Conservation (phyloP, 2,888 invertebrate species). For the Corbicula japonica region DNA sequence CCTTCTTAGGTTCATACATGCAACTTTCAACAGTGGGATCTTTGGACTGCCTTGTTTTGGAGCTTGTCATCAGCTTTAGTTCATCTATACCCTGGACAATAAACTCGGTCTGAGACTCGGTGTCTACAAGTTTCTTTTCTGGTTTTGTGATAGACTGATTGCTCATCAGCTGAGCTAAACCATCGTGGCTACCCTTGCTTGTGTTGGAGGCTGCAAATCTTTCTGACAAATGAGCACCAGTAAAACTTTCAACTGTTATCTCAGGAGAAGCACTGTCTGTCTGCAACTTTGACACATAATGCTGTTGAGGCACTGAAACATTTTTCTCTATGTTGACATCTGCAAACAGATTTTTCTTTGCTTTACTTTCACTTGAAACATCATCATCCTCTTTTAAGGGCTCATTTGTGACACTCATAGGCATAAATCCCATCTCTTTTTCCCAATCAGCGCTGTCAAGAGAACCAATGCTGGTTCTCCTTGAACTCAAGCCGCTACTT, state of each 20-base stretch:
- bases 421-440: neutral
- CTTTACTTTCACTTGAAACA: neutral
- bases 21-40: neutral
- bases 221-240: too few species aligned
- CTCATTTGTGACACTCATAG: neutral
- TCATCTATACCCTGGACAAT: constrained; percentile 10
- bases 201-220: too few species aligned
- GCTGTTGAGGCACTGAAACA: neutral
- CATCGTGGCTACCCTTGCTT: too few species aligned
- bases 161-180: neutral
- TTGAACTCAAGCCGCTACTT: neutral
- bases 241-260: neutral
- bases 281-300: neutral
- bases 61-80: neutral
- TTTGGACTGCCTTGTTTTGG: neutral
- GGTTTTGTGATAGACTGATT: neutral
- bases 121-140: constrained; percentile 2
- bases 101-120: constrained; percentile 21
- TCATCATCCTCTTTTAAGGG: neutral
- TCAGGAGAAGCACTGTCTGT: neutral
- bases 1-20: constrained; percentile 4
- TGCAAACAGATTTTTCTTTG: neutral
- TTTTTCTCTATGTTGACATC: neutral
- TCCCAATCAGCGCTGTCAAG: neutral
- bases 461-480: constrained; percentile 9